These are phyloP conservation scores for Cisticola juncidis DNA, from an alignment of 2,113 vertebrate genomes.

Conservation along the genomic window DNA sequence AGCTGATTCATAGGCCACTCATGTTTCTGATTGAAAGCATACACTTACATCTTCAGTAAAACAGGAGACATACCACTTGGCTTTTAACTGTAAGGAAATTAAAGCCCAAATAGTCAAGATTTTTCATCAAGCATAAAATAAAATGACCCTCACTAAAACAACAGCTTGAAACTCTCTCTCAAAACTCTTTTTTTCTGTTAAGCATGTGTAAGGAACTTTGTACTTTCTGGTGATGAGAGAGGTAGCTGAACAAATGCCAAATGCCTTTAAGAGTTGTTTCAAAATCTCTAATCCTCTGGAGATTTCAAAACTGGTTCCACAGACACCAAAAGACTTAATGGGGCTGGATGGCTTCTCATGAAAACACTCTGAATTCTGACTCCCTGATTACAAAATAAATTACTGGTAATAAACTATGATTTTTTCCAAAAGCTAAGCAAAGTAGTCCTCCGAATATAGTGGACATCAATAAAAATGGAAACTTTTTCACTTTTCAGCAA, in stretches of 20 bases:
- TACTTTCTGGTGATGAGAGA: constrained; percentile 22
- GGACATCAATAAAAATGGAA: neutral
- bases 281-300: neutral
- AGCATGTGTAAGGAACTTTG: neutral
- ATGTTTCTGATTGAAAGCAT: neutral
- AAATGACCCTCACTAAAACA: neutral
- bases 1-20: neutral
- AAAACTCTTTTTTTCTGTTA: neutral
- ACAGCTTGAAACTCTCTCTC: neutral
- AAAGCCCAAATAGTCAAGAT: neutral
- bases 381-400: neutral
- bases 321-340: neutral
- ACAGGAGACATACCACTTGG: neutral
- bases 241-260: constrained; percentile 22
- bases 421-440: neutral
- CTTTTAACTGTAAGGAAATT: neutral
- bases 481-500: neutral
- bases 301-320: neutral
- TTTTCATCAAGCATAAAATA: neutral
- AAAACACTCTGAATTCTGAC: neutral
- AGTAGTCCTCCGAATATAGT: neutral
- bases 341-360: neutral
- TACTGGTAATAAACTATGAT: neutral
- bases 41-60: neutral
- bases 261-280: neutral